Percentiles rank a stretch among this genome's conserved stretches.
These are phyloP conservation scores for Disparrhopalites patrizii DNA, from an alignment of 2,888 invertebrate species.

Conservation along the genomic window DNA sequence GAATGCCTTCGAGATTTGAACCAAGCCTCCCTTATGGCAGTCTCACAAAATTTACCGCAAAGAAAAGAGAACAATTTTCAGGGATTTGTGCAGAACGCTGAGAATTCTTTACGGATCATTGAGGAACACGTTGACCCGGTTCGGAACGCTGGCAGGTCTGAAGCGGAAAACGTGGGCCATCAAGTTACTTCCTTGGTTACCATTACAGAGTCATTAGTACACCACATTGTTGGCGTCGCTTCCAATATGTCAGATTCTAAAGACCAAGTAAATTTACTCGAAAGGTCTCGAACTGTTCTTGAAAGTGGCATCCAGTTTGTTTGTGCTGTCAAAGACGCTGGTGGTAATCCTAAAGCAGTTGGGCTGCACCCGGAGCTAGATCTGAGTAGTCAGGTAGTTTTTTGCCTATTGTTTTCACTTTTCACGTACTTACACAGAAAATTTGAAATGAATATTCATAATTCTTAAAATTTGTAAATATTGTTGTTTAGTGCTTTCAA, in stretches of 20 bases:
- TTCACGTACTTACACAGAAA: no score
- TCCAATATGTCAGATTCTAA: conserved; percentile 83
- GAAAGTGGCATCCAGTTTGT: conserved; percentile 87
- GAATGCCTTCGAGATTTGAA: conserved; percentile 76
- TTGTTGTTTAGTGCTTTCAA: conserved; percentile 57
- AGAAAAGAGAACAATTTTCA: conserved; percentile 67
- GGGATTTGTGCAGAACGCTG: conserved; percentile 59
- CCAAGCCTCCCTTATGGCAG: conserved; percentile 79
- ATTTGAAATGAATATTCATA: background rate
- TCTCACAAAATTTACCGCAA: conserved; percentile 71
- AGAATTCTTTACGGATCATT: conserved; percentile 55
- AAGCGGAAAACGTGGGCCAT: conserved; percentile 91
- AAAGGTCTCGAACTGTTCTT: conserved; percentile 81
- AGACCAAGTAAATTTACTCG: conserved; percentile 79
- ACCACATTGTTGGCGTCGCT: conserved; percentile 78
- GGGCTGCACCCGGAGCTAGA: conserved; percentile 46
- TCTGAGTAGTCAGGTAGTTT: conserved; percentile 42
- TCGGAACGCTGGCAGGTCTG: conserved; percentile 75
- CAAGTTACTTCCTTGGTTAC: conserved; percentile 57
- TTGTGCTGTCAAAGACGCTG: conserved; percentile 78
- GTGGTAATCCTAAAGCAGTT: conserved; percentile 81
- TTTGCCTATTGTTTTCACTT: background rate
- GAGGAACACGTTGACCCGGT: conserved; percentile 78
- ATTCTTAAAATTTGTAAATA: no score
- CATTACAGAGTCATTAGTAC: conserved; percentile 81